Evolutionary conservation across 2,888 invertebrate genomes (phyloP).

Genomic region (Eumacrocentrus americanus): DNA sequence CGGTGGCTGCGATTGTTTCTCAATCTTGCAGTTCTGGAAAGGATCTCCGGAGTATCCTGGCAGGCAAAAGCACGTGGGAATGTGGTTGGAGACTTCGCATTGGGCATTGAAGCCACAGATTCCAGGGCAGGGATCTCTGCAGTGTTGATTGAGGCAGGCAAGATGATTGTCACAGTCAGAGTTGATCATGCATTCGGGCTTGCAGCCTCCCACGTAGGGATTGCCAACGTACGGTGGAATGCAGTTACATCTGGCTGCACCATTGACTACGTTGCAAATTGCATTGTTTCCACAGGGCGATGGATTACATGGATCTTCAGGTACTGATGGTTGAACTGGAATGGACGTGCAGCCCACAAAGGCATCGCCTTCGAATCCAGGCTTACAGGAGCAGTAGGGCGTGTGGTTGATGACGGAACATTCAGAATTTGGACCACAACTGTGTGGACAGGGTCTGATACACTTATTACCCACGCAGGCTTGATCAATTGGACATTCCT

Average conservation of each 20-base stretch:
- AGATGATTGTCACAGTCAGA: constrained; percentile 79
- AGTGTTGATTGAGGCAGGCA: constrained; percentile 83
- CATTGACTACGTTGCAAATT: constrained; percentile 74
- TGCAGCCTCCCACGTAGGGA: constrained; percentile 77
- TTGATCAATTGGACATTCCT: constrained; percentile 78
- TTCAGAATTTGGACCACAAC: constrained; percentile 78
- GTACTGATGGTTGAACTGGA: constrained; percentile 45
- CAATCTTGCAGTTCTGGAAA: constrained; percentile 74
- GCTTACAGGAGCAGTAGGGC: constrained; percentile 79
- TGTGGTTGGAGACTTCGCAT: constrained; percentile 81
- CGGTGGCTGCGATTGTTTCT: constrained; percentile 42
- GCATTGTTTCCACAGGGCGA: constrained; percentile 87
- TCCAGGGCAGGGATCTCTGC: constrained; percentile 84
- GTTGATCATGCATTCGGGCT: constrained; percentile 83
- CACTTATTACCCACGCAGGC: constrained; percentile 85
- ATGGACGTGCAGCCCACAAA: constrained; percentile 78
- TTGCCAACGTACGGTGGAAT: constrained; percentile 88
- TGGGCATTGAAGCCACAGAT: constrained; percentile 84
- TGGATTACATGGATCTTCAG: constrained; percentile 73
- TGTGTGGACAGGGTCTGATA: constrained; percentile 77
- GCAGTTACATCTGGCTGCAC: constrained; percentile 78
- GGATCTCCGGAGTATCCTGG: constrained; percentile 83
- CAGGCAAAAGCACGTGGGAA: constrained; percentile 81
- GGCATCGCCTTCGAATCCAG: constrained; percentile 82
- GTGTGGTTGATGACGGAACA: constrained; percentile 74